Base-by-base conservation (phyloP, 1,140 invertebrate genomes). In the Drosophila persimilis region DNA sequence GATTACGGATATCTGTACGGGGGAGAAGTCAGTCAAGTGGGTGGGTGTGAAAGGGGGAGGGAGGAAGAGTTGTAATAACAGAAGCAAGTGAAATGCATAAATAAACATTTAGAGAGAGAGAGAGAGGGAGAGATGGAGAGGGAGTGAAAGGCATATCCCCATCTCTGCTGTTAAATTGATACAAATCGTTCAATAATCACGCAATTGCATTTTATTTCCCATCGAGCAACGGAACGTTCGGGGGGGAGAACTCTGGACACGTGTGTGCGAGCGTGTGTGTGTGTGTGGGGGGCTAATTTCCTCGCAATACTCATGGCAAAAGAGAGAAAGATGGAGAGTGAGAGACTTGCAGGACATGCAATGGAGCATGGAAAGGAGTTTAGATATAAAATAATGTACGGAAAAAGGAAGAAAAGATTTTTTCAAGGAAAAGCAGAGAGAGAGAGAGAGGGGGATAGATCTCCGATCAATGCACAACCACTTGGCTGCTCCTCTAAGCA, bases 121-220 rank as follows among this genome's bases (percentile, higher is more conserved):
- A 24, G 24, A 24, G 24, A 24, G 24, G 4, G 24, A 24, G 24
- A 24, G 2, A 24, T 3, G 20, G 20, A 26, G 24, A 5, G 24
- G 24, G 24, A 5, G 24, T n/a, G 52, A 35, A 11, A 46, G 61
- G 20, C 43, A 39, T 31, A 3, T 5, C 24, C 24, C 26, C n/a
- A 22, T 17, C n/a, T 15, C 9, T 48, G 43, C 47, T 15, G 13
- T 67, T 61, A 88, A 90, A 90, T 90, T 88, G 75, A 90, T 90
- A 90, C 86, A 90, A 90, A 90, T 90, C 67, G 77, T 70, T 67
- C 73, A 86, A 90, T 90, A 90, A 90, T 90, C 81, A 90, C 80
- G 74, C 59, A 76, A 81, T 86, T 90, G 74, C 64, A 86, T 80
- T 88, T 88, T 79, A 76, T 78, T 83, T 81, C 75, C 62, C 64